Base-by-base conservation (phyloP, 2,888 invertebrate species). In the Salticus scenicus region DNA sequence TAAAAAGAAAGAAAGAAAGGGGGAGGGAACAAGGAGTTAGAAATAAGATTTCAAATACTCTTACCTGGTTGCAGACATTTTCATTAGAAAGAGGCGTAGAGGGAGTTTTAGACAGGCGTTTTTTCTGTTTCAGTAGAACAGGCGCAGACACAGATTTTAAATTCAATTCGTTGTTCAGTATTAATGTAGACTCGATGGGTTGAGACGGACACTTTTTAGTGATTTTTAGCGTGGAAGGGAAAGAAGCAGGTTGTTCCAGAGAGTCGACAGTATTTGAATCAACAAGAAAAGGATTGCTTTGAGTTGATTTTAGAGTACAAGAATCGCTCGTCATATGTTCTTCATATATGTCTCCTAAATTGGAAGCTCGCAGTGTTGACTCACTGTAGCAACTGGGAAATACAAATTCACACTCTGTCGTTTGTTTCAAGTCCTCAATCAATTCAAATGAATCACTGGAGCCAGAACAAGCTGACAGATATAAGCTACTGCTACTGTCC, bases 401-500 rank as follows among this genome's bases (percentile, higher is more conserved):
- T 17, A n/a, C 17, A 2, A 47, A 47, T 24, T 57, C 57, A 12
- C 37, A 4, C 10, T 37, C 7, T 10, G 37, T 37, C 7, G 12
- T 31, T n/a, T 20, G 37, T 20, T 20, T 17, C 5, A 30, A 20
- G 12, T 20, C 17, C 0, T 75, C 70, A 24, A 69, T 63, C 42
- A 75, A 74, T 51, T 78, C 85, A 63, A 79, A 79, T 5, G 85
- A 85, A 64, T 85, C 85, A 20, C 80, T 81, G 8, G 80, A 77
- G 5, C 80, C 86, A 41, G 87, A 87, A 42, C 87, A 87, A 5
- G 87, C 87, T 17, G 87, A 87, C 2, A 87, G 74, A 28, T 78
- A 87, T 24, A 87, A 63, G 51, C 87, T 87, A 47, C 87, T 87
- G 41, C 75, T 51, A 2, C 41, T 57, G 10, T 33, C 64, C 4